phyloP scores from a whole-genome alignment of 2,888 invertebrate species.

The Ecliptopera silaceata region DNA sequence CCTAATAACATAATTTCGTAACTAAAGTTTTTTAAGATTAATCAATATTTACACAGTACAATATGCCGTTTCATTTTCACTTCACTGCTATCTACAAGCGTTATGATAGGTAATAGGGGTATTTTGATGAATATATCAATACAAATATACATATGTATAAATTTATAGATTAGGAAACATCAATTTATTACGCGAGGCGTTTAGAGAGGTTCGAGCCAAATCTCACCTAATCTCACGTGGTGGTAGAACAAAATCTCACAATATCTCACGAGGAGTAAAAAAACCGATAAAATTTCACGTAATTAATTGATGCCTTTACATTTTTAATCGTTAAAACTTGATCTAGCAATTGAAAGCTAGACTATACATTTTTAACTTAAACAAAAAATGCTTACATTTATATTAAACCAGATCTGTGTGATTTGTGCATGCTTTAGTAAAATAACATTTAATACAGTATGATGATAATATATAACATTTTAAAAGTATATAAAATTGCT shows the following conservation, averaged over 20 bases:
- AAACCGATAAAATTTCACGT: no score
- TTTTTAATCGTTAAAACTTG: conserved; percentile 10
- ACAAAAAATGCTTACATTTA: conserved; percentile 62
- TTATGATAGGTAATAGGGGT: neutral
- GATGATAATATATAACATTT: no score
- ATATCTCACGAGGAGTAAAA: no score
- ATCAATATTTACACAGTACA: conserved; percentile 52
- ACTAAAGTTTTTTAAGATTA: conserved; percentile 51
- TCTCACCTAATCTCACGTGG: no score
- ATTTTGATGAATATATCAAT: conserved; percentile 12
- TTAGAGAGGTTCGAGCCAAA: no score
- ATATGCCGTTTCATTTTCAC: conserved; percentile 56
- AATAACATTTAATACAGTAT: conserved; percentile 22
- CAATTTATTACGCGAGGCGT: no score
- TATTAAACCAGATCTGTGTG: conserved; percentile 53
- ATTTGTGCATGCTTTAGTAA: conserved; percentile 60
- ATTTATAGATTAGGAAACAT: no score
- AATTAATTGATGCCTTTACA: conserved; percentile 18
- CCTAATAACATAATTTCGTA: conserved; percentile 52
- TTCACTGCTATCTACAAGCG: conserved; percentile 29
- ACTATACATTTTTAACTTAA: conserved; percentile 68
- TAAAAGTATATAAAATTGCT: conserved; percentile 11
- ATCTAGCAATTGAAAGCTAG: no score
- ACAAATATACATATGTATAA: no score
- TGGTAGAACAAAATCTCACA: no score